Conservation (phyloP, 23 tunicate genomes). For the Botrylloides violaceus region DNA sequence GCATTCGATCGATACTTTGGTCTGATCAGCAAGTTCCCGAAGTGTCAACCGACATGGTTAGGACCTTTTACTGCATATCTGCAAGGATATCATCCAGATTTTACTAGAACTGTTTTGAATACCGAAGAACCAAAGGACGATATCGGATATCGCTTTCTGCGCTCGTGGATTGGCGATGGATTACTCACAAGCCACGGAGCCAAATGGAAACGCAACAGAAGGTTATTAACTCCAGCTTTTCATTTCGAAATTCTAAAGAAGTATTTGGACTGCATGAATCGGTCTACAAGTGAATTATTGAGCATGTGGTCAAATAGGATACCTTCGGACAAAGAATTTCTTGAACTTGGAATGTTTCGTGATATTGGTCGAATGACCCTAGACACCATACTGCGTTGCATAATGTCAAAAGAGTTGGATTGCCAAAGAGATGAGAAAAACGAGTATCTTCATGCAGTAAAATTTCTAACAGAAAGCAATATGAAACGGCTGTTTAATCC, state of each 20-base stretch:
- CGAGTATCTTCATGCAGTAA: background rate
- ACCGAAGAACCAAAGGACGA: conserved; percentile 44
- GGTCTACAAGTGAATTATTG: background rate
- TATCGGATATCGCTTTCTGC: conserved; percentile 15
- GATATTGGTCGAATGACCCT: conserved; percentile 42
- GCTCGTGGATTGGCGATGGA: conserved; percentile 70
- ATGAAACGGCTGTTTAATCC: background rate
- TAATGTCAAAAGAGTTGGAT: conserved; percentile 41
- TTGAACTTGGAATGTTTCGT: conserved; percentile 36
- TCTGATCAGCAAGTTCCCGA: conserved; percentile 7
- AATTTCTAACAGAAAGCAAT: background rate
- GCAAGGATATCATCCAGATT: conserved; percentile 18
- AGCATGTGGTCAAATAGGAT: background rate
- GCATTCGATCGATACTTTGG: background rate
- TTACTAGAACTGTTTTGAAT: background rate
- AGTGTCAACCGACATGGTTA: conserved; percentile 17
- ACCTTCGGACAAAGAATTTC: background rate
- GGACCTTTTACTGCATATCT: conserved; percentile 20
- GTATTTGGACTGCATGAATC: background rate
- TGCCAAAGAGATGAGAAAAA: conserved; percentile 41
- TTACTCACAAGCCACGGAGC: conserved; percentile 37
- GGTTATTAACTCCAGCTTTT: conserved; percentile 48
- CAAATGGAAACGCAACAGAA: conserved; percentile 65
- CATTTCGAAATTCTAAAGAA: conserved; percentile 33
- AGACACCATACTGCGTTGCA: conserved; percentile 41